phyloP scores from a whole-genome alignment of 53 echinoderm and acorn worm genomes.

The Actinopyga echinites region DNA sequence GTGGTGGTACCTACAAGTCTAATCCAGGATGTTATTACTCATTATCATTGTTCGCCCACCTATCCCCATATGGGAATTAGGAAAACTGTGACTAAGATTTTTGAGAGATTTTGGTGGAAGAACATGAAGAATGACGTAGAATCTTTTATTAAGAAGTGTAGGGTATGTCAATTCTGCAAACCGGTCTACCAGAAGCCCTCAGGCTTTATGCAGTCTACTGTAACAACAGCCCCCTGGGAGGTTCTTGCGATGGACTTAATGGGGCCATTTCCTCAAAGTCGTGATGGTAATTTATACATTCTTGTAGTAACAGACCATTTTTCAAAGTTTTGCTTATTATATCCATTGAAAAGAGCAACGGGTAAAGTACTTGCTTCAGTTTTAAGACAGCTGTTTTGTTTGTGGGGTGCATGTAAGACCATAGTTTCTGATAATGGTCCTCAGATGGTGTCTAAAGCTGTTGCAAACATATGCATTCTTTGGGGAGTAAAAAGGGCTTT shows the following conservation, averaged over 20 bases:
- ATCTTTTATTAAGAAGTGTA: slow-evolving; percentile 41
- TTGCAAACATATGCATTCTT: too few relatives aligned
- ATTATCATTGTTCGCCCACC: slow-evolving; percentile 46
- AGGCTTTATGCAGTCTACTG: slow-evolving; percentile 48
- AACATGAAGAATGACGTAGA: slow-evolving; percentile 3
- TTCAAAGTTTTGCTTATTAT: slow-evolving; percentile 40
- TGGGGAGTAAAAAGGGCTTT: too few relatives aligned
- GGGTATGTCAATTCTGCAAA: slow-evolving; percentile 41
- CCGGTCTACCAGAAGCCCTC: slow-evolving; percentile 50
- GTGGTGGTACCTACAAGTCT: background rate
- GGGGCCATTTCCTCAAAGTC: slow-evolving; percentile 48
- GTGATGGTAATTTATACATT: slow-evolving; percentile 42
- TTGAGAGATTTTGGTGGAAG: slow-evolving; percentile 23
- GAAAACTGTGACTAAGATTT: slow-evolving; percentile 49
- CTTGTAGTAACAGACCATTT: slow-evolving; percentile 47
- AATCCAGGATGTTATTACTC: background rate
- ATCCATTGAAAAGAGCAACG: too few relatives aligned
- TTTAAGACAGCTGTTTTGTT: too few relatives aligned
- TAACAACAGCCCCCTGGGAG: slow-evolving; percentile 36
- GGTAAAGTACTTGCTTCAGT: too few relatives aligned
- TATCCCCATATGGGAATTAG: slow-evolving; percentile 55
- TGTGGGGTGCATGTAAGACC: too few relatives aligned
- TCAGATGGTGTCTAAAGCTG: too few relatives aligned
- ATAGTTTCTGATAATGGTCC: too few relatives aligned
- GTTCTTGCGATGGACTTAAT: slow-evolving; percentile 53